Evolutionary conservation across 2,797 vertebrate genomes (phyloP).

Genomic region (Pogoniulus pusillus): DNA sequence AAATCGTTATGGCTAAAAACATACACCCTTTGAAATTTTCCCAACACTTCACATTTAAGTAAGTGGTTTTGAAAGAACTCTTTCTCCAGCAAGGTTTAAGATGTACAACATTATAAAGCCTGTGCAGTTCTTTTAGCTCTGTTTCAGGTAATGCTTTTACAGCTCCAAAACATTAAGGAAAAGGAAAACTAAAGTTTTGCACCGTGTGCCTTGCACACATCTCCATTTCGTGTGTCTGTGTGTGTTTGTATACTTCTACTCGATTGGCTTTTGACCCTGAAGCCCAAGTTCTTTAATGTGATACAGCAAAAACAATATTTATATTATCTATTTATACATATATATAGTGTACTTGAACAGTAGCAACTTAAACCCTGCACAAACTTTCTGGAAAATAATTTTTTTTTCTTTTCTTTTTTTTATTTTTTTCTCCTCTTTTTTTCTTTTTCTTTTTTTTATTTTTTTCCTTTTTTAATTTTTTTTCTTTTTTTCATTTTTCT

Average conservation of each 20-base stretch:
- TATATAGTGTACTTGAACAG: constrained; percentile 75
- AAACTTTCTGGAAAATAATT: constrained; percentile 80
- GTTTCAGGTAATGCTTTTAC: constrained; percentile 65
- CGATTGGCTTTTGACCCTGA: constrained; percentile 72
- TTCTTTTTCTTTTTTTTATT: constrained; percentile 37
- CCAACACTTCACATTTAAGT: constrained; percentile 81
- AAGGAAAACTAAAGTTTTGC: constrained; percentile 63
- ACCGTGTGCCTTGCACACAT: constrained; percentile 61
- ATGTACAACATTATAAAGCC: constrained; percentile 73
- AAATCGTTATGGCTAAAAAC: constrained; percentile 79
- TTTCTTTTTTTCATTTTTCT: too few species aligned
- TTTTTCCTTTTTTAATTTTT: constrained; percentile 37
- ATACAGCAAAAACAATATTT: constrained; percentile 78
- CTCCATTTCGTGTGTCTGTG: constrained; percentile 45
- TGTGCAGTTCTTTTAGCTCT: constrained; percentile 61
- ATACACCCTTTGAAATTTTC: constrained; percentile 76
- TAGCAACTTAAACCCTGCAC: constrained; percentile 82
- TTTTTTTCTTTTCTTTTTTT: constrained; percentile 62
- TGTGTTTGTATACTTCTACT: constrained; percentile 53
- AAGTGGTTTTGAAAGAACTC: constrained; percentile 78
- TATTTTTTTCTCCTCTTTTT: too few species aligned
- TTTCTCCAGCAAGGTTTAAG: constrained; percentile 73
- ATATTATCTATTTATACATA: constrained; percentile 74
- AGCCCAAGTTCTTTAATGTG: constrained; percentile 77
- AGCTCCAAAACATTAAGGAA: constrained; percentile 65